Conservation (phyloP, 35 echinoderm and acorn worm genomes). For the Chiridota heheva region DNA sequence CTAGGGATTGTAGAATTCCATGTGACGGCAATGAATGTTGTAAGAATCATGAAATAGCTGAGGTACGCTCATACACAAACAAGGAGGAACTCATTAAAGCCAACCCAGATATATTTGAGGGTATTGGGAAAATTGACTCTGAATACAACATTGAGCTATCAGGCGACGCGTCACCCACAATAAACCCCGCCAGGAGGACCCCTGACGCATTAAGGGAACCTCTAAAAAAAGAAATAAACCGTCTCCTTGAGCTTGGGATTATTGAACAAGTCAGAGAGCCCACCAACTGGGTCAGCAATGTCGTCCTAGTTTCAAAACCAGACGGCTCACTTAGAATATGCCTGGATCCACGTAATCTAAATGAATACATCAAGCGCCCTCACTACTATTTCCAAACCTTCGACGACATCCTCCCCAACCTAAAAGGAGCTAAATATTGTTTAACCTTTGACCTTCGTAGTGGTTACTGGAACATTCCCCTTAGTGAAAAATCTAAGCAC, state of each 20-base stretch:
- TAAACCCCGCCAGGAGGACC: too few species aligned
- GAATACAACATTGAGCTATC: too few species aligned
- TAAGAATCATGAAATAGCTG: not conserved
- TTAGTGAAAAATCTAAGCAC: not conserved
- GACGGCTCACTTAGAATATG: slow-evolving; percentile 22
- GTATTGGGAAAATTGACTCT: too few species aligned
- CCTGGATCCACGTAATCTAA: slow-evolving; percentile 16
- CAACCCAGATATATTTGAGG: too few species aligned
- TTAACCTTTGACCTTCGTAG: slow-evolving; percentile 25
- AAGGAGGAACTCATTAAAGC: too few species aligned
- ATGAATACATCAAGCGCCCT: slow-evolving; percentile 2
- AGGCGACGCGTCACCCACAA: too few species aligned
- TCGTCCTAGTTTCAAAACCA: slow-evolving; percentile 19
- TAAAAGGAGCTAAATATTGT: slow-evolving; percentile 15
- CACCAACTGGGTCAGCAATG: slow-evolving; percentile 18
- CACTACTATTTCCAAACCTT: not conserved
- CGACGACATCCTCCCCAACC: slow-evolving; percentile 17
- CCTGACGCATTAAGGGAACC: too few species aligned
- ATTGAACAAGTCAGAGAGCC: not conserved
- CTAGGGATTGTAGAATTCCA: not conserved
- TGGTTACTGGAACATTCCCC: slow-evolving; percentile 32
- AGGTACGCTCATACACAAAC: too few species aligned
- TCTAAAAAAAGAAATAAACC: too few species aligned
- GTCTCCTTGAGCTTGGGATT: too few species aligned
- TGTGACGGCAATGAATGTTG: too few species aligned